Base-by-base conservation (phyloP, 2,113 vertebrate genomes). In the Pomatostomus ruficeps region DNA sequence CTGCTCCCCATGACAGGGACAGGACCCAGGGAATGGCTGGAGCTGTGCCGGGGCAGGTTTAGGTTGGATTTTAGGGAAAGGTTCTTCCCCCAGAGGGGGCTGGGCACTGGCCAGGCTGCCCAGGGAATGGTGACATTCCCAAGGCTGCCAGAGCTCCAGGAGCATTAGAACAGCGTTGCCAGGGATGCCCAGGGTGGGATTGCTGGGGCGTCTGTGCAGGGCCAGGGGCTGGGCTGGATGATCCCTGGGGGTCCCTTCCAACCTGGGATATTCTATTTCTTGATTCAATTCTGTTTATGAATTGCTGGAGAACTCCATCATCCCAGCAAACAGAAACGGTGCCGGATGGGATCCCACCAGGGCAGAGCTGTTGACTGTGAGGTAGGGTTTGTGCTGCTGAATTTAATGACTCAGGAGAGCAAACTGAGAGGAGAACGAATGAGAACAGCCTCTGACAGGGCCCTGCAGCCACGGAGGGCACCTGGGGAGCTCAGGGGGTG, bases 101-200 rank as follows among this genome's bases (percentile, higher is more conserved):
- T 51, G 43, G 48, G 85, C 58, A 57, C 65, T 70, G 55, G 12
- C 19, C 40, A 52, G 63, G n/a, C 49, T 88, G 13, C 74, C 65
- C 74, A 79, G 66, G 40, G 57, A 40, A 62, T 15, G 66, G 48
- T 9, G 25, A 22, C 14, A 0, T 42, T 36, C 35, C 66, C 4
- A 3, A 88, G 74, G 40, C 48, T 40, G 66, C 21, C 75, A 57
- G 22, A 72, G 49, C 67, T 57, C 31, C 43, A 49, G 67, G 49
- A 43, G 36, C 0, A 0, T 33, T 65, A 10, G 49, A 35, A 11
- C 21, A 36, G 2, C 0, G 0, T 23, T 70, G 2, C 16, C 38
- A 87, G 65, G 40, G 48, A 35, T 63, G 48, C 1, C 1, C 49
- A 35, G 49, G 21, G 17, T 7, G 35, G 31, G 58, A 1, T 11